Evolutionary conservation across 2,113 vertebrate genomes (phyloP), one percentile per base, ranked within the genome.

Genomic region (Charadrius vociferus): DNA sequence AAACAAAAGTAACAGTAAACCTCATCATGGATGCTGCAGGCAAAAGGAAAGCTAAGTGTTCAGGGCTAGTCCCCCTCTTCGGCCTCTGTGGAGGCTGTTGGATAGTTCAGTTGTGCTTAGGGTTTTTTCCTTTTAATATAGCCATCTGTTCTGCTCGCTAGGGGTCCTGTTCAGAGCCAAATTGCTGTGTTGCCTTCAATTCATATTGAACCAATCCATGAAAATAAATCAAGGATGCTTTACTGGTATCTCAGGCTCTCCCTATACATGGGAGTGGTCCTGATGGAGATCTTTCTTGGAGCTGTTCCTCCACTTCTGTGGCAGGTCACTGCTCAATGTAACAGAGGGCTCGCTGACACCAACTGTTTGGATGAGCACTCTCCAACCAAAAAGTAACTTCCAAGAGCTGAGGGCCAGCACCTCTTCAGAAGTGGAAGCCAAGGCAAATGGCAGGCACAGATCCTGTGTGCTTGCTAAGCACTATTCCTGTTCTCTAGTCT

Each of bases 401-500:
- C 27, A 65, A 49, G 52, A 59, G 39, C 49, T 27, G 12, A 53
- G 47, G 29, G n/a, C 13, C 18, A 10, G 45, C 12, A 16, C 20
- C n/a, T 55, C 20, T 37, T 47, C 50, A 17, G 29, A 45, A 72
- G 34, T 4, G 12, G 24, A 47, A 81, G 26, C 36, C 15, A 7
- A 23, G 52, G 27, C 36, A 75, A 61, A 52, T 3, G 16, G 47
- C 27, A 85, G 63, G 62, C 62, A 61, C 12, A 13, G 43, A 34
- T 41, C 12, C 39, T 9, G 8, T 9, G 27, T n/a, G 8, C 36
- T 63, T 61, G 52, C 8, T 21, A 22, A 81, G 21, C 7, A 4
- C 30, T 18, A 3, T 12, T 72, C 1, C 0, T 26, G 20, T 36
- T 84, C 43, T 43, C 27, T 24, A 7, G 1, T 36, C 29, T 63